Evolutionary conservation across 2,113 vertebrate genomes (phyloP).

Genomic region (Stercorarius parasiticus): DNA sequence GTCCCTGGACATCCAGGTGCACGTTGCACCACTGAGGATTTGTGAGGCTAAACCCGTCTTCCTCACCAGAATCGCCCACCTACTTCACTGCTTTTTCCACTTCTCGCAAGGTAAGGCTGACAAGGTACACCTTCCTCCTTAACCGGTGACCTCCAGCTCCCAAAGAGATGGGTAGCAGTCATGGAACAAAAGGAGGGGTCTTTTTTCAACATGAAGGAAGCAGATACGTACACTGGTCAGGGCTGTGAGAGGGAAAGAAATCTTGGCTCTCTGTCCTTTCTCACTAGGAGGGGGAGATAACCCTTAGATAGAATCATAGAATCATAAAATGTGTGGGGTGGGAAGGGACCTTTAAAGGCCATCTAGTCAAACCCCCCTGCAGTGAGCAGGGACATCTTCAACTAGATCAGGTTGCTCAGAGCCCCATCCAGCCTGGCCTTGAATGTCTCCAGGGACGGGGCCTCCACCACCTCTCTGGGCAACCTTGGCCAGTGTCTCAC

Average conservation of each 20-base stretch:
- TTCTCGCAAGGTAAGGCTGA: background rate
- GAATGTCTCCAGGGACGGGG: too few relatives aligned
- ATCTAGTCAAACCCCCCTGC: too few relatives aligned
- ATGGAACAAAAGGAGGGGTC: background rate
- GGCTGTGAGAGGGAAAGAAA: background rate
- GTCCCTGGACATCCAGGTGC: too few relatives aligned
- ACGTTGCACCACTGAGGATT: fast-evolving
- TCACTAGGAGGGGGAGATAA: background rate
- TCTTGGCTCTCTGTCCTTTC: background rate
- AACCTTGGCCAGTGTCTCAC: too few relatives aligned
- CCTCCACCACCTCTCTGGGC: too few relatives aligned
- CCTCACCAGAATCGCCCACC: fast-evolving
- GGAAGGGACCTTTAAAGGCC: too few relatives aligned
- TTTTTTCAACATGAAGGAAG: background rate
- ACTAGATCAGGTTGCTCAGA: too few relatives aligned
- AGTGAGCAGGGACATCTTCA: too few relatives aligned
- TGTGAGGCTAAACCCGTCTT: background rate
- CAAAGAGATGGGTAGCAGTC: background rate
- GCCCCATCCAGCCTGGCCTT: too few relatives aligned
- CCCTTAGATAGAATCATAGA: background rate
- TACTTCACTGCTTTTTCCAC: background rate
- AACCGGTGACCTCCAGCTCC: background rate
- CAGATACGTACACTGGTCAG: background rate
- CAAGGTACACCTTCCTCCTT: background rate
- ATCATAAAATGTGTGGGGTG: too few relatives aligned